Evolutionary conservation across 2,113 vertebrate species (phyloP).

Genomic region (Leiothrix lutea): DNA sequence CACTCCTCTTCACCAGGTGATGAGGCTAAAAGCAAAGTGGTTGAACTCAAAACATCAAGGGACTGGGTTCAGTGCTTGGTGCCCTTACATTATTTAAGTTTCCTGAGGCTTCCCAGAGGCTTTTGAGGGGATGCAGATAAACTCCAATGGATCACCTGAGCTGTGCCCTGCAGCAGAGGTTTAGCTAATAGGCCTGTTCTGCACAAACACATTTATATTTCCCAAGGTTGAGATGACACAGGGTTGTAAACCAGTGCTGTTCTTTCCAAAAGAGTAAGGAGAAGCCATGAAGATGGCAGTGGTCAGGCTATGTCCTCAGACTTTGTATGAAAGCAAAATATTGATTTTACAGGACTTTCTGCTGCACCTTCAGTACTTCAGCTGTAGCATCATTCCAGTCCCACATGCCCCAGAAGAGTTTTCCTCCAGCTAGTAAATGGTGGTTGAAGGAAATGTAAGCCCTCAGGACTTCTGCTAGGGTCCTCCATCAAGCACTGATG

Average conservation of each 20-base stretch:
- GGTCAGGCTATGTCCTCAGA: not conserved
- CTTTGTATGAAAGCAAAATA: not conserved
- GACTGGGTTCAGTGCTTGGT: not conserved
- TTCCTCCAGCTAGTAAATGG: accelerated
- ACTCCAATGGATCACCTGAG: not conserved
- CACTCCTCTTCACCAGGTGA: not conserved
- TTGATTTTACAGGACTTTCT: not conserved
- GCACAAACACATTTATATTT: not conserved
- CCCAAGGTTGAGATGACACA: not conserved
- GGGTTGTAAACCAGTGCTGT: not conserved
- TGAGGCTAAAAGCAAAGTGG: not conserved
- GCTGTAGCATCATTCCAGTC: not conserved
- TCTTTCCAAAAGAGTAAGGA: not conserved
- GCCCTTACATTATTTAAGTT: not conserved
- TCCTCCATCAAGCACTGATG: not conserved
- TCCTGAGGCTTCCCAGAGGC: not conserved
- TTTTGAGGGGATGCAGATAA: not conserved
- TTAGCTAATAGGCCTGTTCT: not conserved
- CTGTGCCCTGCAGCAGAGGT: not conserved
- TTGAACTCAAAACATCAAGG: not conserved
- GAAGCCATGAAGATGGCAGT: not conserved
- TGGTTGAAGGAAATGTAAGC: not conserved
- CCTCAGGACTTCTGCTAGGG: not conserved
- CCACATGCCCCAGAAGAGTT: not conserved
- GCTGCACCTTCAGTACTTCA: not conserved